Evolutionary conservation across 1,140 invertebrate genomes (phyloP).

Genomic region (Cydia pomonella): DNA sequence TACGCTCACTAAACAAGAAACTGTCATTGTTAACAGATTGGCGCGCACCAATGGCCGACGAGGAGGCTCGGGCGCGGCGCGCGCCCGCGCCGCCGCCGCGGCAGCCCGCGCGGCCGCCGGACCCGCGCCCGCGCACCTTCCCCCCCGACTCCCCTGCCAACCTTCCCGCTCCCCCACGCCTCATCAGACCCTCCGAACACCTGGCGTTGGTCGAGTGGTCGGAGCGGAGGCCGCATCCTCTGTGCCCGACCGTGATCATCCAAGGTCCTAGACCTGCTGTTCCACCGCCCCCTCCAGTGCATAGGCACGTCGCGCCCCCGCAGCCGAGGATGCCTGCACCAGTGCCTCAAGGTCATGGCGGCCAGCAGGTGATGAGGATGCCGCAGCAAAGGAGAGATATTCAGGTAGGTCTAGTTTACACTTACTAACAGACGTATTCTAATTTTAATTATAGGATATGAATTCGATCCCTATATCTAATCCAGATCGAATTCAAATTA

Average conservation of each 20-base stretch:
- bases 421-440: no score
- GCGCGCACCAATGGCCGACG: conserved; percentile 75
- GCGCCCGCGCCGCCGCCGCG: conserved; percentile 63
- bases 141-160: conserved; percentile 14
- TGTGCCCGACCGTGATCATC: conserved; percentile 59
- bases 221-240: conserved; percentile 56
- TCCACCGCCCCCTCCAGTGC: conserved; percentile 45
- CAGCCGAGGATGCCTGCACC: conserved; percentile 59
- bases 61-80: conserved; percentile 65
- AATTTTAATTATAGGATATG: no score
- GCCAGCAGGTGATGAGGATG: conserved; percentile 56
- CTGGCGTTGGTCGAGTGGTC: conserved; percentile 65
- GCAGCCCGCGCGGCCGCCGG: conserved; percentile 49
- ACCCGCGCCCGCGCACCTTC: conserved; percentile 55
- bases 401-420: conserved; percentile 56
- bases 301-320: conserved; percentile 55
- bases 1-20: neutral
- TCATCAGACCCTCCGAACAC: conserved; percentile 71
- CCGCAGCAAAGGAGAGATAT: conserved; percentile 66
- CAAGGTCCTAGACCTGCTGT: conserved; percentile 48
- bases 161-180: conserved; percentile 57
- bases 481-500: no score
- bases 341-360: conserved; percentile 48
- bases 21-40: conserved; percentile 59
- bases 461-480: no score